A percentile compares a stretch with the other conserved stretches of the same genome.
phyloP scores from a whole-genome alignment of 2,797 vertebrate species.

The Helicolenus hilgendorfi region DNA sequence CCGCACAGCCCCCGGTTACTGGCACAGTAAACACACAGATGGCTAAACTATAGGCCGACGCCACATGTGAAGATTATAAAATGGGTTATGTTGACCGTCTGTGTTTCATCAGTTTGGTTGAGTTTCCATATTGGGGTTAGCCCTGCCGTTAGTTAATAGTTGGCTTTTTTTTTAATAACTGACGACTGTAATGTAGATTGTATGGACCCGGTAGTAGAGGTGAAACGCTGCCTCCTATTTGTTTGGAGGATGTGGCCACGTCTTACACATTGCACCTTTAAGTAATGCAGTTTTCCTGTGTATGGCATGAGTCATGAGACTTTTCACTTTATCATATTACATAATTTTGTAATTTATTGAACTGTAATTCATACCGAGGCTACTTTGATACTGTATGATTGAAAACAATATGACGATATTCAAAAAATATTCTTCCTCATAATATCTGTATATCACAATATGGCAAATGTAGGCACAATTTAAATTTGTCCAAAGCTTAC shows the following conservation, averaged over 20 bases:
- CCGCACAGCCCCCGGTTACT: not conserved
- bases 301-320: not conserved
- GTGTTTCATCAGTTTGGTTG: too few species aligned
- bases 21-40: not conserved
- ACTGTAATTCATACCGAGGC: not conserved
- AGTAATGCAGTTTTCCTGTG: not conserved
- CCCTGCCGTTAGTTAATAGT: too few species aligned
- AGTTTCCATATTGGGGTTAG: accelerated
- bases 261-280: not conserved
- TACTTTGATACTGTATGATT: too few species aligned
- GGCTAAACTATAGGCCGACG: not conserved
- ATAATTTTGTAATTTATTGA: not conserved
- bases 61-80: not conserved
- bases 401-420: not conserved
- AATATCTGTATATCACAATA: not conserved
- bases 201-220: too few species aligned
- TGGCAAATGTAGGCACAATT: not conserved
- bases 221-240: too few species aligned
- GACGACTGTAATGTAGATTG: accelerated
- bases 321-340: not conserved
- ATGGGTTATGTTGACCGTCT: too few species aligned
- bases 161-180: too few species aligned
- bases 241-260: too few species aligned
- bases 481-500: not conserved
- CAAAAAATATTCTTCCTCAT: not conserved